A percentile compares a stretch with the other conserved stretches of the same genome.
phyloP scores from a whole-genome alignment of 1,140 invertebrate species.

The Pectinophora gossypiella region DNA sequence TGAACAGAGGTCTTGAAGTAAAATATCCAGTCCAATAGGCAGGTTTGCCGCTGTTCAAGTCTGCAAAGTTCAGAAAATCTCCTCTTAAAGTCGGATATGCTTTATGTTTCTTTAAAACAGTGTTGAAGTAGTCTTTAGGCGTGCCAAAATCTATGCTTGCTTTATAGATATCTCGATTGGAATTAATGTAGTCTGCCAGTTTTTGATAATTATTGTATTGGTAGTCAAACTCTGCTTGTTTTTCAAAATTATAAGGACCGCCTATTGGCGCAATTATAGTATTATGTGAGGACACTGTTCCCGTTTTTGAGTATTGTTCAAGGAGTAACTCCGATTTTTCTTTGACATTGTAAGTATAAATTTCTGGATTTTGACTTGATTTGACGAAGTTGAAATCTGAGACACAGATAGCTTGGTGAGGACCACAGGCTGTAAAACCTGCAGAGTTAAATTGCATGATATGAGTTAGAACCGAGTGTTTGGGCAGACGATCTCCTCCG shows the following conservation, averaged over 20 bases:
- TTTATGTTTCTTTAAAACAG: slow-evolving; percentile 75
- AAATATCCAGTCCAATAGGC: slow-evolving; percentile 95
- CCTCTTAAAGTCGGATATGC: slow-evolving; percentile 85
- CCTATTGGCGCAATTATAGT: slow-evolving; percentile 88
- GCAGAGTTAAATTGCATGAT: slow-evolving; percentile 53
- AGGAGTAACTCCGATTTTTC: slow-evolving; percentile 86
- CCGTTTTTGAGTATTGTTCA: slow-evolving; percentile 88
- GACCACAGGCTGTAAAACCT: slow-evolving; percentile 49
- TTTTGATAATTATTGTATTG: slow-evolving; percentile 90
- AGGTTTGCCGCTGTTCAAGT: slow-evolving; percentile 85
- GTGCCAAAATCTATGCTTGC: slow-evolving; percentile 88
- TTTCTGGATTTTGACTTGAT: slow-evolving; percentile 77
- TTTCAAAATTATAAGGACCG: slow-evolving; percentile 87
- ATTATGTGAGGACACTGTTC: slow-evolving; percentile 88
- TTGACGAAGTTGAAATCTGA: slow-evolving; percentile 47
- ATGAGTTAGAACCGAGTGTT: slow-evolving; percentile 47
- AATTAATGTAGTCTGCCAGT: slow-evolving; percentile 87
- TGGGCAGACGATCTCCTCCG: slow-evolving; percentile 47
- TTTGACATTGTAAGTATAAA: slow-evolving; percentile 84
- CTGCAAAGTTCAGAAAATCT: slow-evolving; percentile 94
- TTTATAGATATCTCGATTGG: slow-evolving; percentile 80
- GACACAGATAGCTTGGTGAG: slow-evolving; percentile 35
- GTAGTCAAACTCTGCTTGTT: slow-evolving; percentile 88
- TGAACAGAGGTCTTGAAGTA: slow-evolving; percentile 90
- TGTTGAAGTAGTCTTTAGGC: slow-evolving; percentile 87